Conservation (phyloP, 2,888 invertebrate genomes). For the Drosophila atroscutellata region DNA sequence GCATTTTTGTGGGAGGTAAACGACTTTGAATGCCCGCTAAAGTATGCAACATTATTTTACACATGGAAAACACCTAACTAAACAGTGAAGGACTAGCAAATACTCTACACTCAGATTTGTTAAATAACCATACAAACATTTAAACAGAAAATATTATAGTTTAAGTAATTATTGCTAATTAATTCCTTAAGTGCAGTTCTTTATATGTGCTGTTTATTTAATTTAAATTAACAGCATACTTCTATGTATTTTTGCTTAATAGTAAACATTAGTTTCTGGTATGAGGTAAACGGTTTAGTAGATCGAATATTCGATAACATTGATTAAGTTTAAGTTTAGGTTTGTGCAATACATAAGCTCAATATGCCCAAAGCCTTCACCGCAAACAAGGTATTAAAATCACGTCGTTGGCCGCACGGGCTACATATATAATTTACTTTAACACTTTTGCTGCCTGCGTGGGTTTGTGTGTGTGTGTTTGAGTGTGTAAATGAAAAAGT, state of each 20-base stretch:
- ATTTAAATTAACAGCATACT: not conserved
- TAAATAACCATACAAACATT: not conserved
- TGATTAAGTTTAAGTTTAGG: not conserved
- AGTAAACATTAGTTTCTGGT: not conserved
- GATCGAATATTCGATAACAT: not conserved
- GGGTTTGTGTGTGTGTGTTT: constrained; percentile 4
- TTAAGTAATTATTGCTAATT: not conserved
- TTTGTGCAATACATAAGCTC: not conserved
- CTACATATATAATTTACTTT: constrained; percentile 58
- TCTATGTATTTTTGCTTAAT: not conserved
- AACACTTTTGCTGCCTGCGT: constrained; percentile 19
- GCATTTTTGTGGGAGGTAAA: constrained; percentile 45
- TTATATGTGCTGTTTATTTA: not conserved
- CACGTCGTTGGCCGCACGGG: constrained; percentile 45
- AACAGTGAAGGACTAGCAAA: not conserved
- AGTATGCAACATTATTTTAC: constrained; percentile 63
- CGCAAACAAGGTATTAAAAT: constrained; percentile 20
- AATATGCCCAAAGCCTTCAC: not conserved
- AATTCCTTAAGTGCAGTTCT: no score
- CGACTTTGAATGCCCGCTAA: constrained; percentile 50
- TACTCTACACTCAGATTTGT: not conserved
- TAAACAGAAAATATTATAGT: not conserved
- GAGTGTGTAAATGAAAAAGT: constrained; percentile 1
- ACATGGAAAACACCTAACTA: constrained; percentile 28
- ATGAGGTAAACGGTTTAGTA: not conserved